These are phyloP conservation scores for Acanthosoma haemorrhoidale DNA, from an alignment of 2,888 invertebrate genomes.

Conservation along the genomic window DNA sequence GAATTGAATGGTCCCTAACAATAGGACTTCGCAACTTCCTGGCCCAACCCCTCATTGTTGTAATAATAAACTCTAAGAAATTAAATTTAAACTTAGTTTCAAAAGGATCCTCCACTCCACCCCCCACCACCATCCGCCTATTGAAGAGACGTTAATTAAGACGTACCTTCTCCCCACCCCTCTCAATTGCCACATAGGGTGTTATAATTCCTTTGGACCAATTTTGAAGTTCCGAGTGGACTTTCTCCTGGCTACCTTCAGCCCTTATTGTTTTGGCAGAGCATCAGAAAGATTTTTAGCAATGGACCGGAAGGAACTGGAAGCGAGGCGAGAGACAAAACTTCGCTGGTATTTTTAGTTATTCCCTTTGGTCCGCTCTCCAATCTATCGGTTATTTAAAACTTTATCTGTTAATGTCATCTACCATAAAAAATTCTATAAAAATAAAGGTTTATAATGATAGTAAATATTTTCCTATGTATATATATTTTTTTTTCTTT, in stretches of 20 bases:
- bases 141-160: not conserved
- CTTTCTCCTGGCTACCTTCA: not conserved
- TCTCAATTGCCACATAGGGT: not conserved
- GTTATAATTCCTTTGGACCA: not conserved
- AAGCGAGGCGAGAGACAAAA: too few species aligned
- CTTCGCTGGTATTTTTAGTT: too few species aligned
- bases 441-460: too few species aligned
- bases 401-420: too few species aligned
- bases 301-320: too few species aligned
- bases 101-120: not conserved
- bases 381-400: too few species aligned
- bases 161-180: not conserved
- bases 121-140: not conserved
- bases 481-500: too few species aligned
- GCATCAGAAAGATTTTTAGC: too few species aligned
- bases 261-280: not conserved
- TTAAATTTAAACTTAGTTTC: conserved; percentile 24
- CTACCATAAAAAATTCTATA: too few species aligned
- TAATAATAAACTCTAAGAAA: conserved; percentile 22
- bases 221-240: not conserved
- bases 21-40: conserved; percentile 13
- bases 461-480: too few species aligned
- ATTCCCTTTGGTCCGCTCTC: too few species aligned
- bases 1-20: conserved; percentile 15
- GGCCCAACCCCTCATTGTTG: conserved; percentile 13